Percentiles rank a stretch among this genome's conserved stretches.
Conservation (phyloP, 2,113 vertebrate species). For the Microtus richardsoni region DNA sequence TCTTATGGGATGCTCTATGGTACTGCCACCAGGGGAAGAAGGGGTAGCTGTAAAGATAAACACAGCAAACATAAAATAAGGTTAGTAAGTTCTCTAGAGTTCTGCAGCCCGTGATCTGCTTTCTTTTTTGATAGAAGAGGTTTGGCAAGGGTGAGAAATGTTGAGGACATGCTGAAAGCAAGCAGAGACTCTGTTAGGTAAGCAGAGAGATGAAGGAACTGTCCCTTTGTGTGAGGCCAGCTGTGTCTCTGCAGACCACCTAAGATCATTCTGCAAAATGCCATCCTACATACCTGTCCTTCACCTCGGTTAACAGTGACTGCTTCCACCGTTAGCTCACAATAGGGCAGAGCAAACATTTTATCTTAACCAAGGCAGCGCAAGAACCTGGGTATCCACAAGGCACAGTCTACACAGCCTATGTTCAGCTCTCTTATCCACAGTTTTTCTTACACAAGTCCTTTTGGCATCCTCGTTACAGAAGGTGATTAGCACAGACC, state of each 20-base stretch:
- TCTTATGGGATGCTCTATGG: neutral
- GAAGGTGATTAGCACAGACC: neutral
- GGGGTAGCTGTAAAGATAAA: constrained; percentile 16
- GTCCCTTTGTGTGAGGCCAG: neutral
- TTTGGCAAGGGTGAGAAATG: constrained; percentile 8
- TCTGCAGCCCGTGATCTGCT: neutral
- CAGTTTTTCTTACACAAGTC: neutral
- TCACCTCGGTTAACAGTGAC: neutral
- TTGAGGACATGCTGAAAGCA: neutral
- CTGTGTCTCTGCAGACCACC: neutral
- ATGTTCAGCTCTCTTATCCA: neutral
- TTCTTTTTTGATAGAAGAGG: constrained; percentile 6
- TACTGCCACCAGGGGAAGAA: neutral
- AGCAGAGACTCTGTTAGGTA: neutral
- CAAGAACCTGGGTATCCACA: neutral
- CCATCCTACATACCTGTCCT: neutral
- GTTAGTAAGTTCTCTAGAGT: neutral
- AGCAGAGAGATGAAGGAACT: neutral
- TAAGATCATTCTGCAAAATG: neutral
- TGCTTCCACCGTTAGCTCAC: neutral
- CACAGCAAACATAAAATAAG: neutral
- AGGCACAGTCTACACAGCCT: neutral
- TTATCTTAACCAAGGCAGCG: neutral
- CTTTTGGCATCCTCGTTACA: neutral
- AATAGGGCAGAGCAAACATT: neutral